Evolutionary conservation across 2,888 invertebrate species (phyloP).

Genomic region (Caradrina kadenii): DNA sequence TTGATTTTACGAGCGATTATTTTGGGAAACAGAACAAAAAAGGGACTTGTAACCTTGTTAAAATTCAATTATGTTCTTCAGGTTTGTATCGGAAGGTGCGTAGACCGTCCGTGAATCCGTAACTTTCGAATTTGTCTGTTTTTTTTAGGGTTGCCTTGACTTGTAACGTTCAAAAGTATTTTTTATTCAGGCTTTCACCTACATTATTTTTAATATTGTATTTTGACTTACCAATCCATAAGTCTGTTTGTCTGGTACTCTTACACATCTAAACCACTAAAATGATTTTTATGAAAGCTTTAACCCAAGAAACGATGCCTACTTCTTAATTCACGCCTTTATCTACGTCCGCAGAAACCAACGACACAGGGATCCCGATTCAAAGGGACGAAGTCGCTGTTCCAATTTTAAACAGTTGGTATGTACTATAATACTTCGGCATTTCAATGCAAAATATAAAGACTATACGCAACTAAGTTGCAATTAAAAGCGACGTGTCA

Average conservation of each 20-base stretch:
- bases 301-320: too few relatives aligned
- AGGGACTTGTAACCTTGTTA: conserved; percentile 63
- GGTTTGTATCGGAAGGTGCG: conserved; percentile 51
- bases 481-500: conserved; percentile 7
- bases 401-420: too few relatives aligned
- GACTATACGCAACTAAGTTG: conserved; percentile 10
- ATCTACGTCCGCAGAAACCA: too few relatives aligned
- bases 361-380: too few relatives aligned
- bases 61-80: conserved; percentile 49
- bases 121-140: conserved; percentile 28
- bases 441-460: conserved; percentile 6
- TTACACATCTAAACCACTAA: too few relatives aligned
- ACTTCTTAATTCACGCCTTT: too few relatives aligned
- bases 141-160: conserved; percentile 15
- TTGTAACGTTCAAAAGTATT: background rate
- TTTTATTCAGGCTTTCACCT: background rate
- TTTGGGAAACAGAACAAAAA: conserved; percentile 61
- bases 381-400: too few relatives aligned
- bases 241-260: too few relatives aligned
- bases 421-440: background rate
- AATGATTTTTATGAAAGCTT: too few relatives aligned
- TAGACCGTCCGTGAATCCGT: conserved; percentile 28
- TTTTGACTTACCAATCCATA: too few relatives aligned
- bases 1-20: conserved; percentile 81
- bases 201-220: too few relatives aligned